Evolutionary conservation across 2,797 vertebrate genomes (phyloP), one percentile per base, ranked within the genome.

Genomic region (Tadarida brasiliensis): DNA sequence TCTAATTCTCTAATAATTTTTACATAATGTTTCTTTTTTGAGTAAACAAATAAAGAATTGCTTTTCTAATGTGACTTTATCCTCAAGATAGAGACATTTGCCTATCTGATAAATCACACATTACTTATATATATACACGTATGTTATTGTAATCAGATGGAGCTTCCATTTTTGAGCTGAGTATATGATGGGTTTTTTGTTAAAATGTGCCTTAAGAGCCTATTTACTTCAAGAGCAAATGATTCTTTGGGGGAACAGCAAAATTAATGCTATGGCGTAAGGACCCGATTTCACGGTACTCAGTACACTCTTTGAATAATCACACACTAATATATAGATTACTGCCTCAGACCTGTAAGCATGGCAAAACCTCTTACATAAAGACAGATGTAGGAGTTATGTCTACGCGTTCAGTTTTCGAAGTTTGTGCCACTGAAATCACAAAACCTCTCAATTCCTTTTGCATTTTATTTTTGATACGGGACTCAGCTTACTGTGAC

Each of bases 141-240:
- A 51, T 68, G 74, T 87, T 95, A 47, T 47, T 93, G 61, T 95
- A 91, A 65, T 57, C 35, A 88, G 49, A 76, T 74, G 39, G 92
- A 57, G 51, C 91, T 95, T 97, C 88, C 88, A 67, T 94, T 91
- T 95, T 95, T 90, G 95, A 96, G 94, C 89, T 94, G 89, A 88
- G 24, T 95, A 71, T 94, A 87, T 92, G 65, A 95, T 87, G 49
- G 14, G n/a, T 74, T 76, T 92, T 94, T 93, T 95, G 76, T 96
- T 96, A 92, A 97, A 97, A 96, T 96, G 97, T 98, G 97, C 97
- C 97, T 98, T 98, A 97, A 95, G 95, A 95, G 94, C 93, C 92
- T 96, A 44, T 95, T 95, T 80, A 95, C 96, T 96, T 94, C 91
- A 95, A 87, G 49, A 95, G 90, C 80, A 94, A 93, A 78, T 86